Percentiles rank a stretch among this genome's conserved stretches.
Evolutionary conservation across 35 echinoderm and acorn worm genomes (phyloP).

Genomic region (Diadema setosum): DNA sequence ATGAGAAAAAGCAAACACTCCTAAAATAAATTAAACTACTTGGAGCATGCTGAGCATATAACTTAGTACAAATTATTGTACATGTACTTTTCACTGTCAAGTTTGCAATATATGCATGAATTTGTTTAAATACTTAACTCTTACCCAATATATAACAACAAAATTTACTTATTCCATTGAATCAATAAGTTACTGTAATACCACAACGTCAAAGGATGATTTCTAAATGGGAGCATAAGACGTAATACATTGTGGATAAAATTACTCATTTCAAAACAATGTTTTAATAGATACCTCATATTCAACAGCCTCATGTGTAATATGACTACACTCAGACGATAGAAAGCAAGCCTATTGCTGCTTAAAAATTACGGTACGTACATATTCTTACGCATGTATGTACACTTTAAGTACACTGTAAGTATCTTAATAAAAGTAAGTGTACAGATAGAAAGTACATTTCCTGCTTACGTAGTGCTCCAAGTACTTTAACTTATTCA

Average conservation of each 20-base stretch:
- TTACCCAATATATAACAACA: not conserved
- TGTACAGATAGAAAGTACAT: not conserved
- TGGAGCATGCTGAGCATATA: slow-evolving; percentile 7
- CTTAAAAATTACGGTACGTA: not conserved
- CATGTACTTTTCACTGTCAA: not conserved
- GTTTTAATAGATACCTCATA: too few relatives aligned
- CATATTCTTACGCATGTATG: too few relatives aligned
- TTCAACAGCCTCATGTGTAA: too few relatives aligned
- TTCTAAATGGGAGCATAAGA: too few relatives aligned
- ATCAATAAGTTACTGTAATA: not conserved
- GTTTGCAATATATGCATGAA: not conserved
- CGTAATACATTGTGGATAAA: too few relatives aligned
- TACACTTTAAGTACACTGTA: too few relatives aligned
- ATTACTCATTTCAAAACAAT: too few relatives aligned
- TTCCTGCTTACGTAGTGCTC: not conserved
- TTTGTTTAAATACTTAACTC: not conserved
- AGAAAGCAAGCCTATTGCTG: too few relatives aligned
- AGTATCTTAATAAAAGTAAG: not conserved
- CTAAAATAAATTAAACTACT: slow-evolving; percentile 24
- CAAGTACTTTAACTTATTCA: slow-evolving; percentile 23
- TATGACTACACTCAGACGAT: too few relatives aligned
- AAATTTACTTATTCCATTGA: not conserved
- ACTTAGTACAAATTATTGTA: not conserved
- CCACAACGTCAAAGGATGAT: too few relatives aligned
- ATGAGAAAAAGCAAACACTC: not conserved